Conservation (phyloP, 2,113 vertebrate species). For the Acrocephalus arundinaceus region DNA sequence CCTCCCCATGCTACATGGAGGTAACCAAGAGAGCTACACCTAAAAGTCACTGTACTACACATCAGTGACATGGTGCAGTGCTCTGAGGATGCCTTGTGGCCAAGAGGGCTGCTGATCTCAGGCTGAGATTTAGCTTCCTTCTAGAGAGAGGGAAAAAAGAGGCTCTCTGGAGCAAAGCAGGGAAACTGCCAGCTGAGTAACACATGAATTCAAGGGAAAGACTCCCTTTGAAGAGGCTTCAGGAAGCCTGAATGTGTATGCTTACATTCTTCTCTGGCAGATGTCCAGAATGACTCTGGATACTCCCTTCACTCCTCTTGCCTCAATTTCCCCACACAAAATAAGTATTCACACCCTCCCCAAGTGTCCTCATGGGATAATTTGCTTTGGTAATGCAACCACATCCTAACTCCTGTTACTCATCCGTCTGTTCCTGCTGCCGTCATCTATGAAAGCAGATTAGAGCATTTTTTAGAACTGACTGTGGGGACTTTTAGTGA, state of each 20-base stretch:
- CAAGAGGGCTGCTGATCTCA: not conserved
- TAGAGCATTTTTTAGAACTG: not conserved
- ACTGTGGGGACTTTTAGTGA: not conserved
- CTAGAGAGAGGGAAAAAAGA: not conserved
- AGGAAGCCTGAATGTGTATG: not conserved
- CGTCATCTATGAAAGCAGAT: not conserved
- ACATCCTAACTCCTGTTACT: not conserved
- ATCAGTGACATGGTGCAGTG: not conserved
- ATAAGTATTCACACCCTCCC: not conserved
- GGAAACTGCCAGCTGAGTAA: not conserved
- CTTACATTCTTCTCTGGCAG: not conserved
- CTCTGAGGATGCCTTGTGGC: not conserved
- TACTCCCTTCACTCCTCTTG: not conserved
- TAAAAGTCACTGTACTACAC: not conserved
- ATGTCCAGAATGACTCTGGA: not conserved
- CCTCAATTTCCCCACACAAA: not conserved
- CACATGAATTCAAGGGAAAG: not conserved
- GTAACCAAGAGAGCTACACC: not conserved
- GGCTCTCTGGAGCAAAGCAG: not conserved
- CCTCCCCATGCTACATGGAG: accelerated
- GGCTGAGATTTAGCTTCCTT: not conserved
- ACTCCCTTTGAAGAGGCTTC: not conserved
- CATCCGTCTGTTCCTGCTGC: not conserved
- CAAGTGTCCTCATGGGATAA: not conserved
- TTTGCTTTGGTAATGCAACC: not conserved